phyloP scores from a whole-genome alignment of 2,888 invertebrate species.

The Deladenus siricidicola region DNA sequence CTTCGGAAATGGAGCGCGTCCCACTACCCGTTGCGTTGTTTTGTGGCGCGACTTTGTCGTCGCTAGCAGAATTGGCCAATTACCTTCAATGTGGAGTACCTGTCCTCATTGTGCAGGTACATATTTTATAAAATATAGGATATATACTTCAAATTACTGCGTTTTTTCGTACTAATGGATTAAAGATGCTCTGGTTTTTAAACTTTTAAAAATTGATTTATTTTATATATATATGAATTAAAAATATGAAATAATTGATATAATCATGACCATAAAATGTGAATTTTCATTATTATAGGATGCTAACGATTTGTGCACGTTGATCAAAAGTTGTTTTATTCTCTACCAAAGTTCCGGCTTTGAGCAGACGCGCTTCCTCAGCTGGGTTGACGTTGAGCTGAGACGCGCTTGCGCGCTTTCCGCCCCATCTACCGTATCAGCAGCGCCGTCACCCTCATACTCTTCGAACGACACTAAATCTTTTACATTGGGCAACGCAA shows the following conservation, averaged over 20 bases:
- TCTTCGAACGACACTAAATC: no score
- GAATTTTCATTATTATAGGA: conserved; percentile 32
- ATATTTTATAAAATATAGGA: no score
- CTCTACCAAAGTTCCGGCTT: conserved; percentile 37
- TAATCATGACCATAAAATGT: no score
- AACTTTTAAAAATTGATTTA: no score
- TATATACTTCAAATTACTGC: no score
- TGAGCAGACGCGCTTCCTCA: conserved; percentile 35
- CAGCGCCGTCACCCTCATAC: no score
- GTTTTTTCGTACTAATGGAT: no score
- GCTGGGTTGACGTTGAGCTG: conserved; percentile 29
- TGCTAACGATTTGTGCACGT: conserved; percentile 44
- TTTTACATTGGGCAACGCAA: neutral
- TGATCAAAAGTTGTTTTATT: conserved; percentile 36
- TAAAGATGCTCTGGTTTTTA: no score
- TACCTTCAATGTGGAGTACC: conserved; percentile 47
- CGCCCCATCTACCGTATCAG: no score
- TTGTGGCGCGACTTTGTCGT: conserved; percentile 34
- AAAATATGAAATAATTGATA: no score
- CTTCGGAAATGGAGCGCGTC: conserved; percentile 35
- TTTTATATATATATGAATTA: no score
- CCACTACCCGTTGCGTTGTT: conserved; percentile 45
- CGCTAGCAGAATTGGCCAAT: conserved; percentile 38
- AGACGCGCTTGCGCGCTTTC: no score
- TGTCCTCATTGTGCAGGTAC: conserved; percentile 39